Evolutionary conservation across 2,113 vertebrate genomes (phyloP).

Genomic region (Bungarus multicinctus): DNA sequence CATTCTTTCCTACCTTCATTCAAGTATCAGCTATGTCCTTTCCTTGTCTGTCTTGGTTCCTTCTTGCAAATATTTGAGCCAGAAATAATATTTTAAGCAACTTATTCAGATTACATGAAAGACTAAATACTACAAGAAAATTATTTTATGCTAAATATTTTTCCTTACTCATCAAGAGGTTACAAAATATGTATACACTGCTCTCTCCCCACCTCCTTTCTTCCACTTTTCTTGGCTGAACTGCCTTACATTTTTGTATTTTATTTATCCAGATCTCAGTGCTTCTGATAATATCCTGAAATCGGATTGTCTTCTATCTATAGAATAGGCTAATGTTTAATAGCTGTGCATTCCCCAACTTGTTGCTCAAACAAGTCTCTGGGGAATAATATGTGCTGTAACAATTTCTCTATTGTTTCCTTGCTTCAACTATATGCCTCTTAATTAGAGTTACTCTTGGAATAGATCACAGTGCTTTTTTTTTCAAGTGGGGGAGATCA

Average conservation of each 20-base stretch:
- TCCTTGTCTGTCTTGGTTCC: background rate
- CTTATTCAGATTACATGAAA: slow-evolving; percentile 31
- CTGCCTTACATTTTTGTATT: slow-evolving; percentile 19
- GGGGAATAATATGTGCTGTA: slow-evolving; percentile 88
- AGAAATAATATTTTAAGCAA: slow-evolving; percentile 3
- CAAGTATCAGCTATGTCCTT: background rate
- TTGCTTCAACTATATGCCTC: slow-evolving; percentile 77
- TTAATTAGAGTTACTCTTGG: slow-evolving; percentile 85
- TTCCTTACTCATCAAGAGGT: background rate
- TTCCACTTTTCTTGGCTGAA: slow-evolving; percentile 40
- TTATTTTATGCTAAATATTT: slow-evolving; percentile 15
- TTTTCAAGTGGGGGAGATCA: slow-evolving; percentile 47
- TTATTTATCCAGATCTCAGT: slow-evolving; percentile 36
- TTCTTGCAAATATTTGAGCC: background rate
- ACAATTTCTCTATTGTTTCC: slow-evolving; percentile 96
- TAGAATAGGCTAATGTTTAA: slow-evolving; percentile 46
- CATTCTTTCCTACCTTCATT: background rate
- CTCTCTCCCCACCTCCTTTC: slow-evolving; percentile 19
- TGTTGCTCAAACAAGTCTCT: slow-evolving; percentile 88
- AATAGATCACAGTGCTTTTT: slow-evolving; percentile 69
- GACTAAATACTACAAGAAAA: slow-evolving; percentile 27
- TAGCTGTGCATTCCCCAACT: slow-evolving; percentile 68
- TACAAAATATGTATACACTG: background rate
- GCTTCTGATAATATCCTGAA: slow-evolving; percentile 49
- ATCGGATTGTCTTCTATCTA: slow-evolving; percentile 52